Conservation (phyloP, 2,888 invertebrate species). For the Chrysotoxum bicinctum region DNA sequence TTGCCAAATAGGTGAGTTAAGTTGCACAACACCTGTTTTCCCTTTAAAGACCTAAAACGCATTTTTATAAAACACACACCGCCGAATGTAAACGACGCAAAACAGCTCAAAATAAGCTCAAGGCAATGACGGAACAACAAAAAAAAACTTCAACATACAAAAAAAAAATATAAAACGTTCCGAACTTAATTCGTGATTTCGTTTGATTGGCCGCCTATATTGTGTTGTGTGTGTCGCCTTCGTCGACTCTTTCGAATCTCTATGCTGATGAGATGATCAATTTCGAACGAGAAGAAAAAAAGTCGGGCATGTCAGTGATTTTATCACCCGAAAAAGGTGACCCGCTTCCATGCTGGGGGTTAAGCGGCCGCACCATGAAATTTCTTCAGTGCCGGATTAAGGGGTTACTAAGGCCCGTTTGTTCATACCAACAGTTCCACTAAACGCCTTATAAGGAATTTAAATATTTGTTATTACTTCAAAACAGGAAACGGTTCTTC, state of each 20-base stretch:
- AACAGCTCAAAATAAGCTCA: conserved; percentile 66
- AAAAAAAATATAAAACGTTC: neutral
- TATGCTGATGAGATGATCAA: conserved; percentile 48
- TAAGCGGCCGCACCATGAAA: conserved; percentile 52
- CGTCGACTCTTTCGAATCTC: conserved; percentile 8
- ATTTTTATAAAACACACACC: neutral
- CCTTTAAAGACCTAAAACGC: conserved; percentile 15
- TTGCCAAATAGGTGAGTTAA: neutral
- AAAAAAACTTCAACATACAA: neutral
- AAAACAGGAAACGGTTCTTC: no score
- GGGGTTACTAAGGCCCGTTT: no score
- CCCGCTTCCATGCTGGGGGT: conserved; percentile 65
- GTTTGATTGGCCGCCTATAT: conserved; percentile 55
- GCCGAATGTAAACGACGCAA: conserved; percentile 35
- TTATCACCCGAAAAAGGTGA: conserved; percentile 58
- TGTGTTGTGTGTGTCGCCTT: conserved; percentile 7
- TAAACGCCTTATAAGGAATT: no score
- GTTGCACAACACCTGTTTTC: conserved; percentile 50
- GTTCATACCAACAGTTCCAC: no score
- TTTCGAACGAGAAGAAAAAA: conserved; percentile 20
- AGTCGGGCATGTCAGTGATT: conserved; percentile 31
- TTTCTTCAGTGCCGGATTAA: neutral
- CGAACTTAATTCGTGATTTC: conserved; percentile 22
- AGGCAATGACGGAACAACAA: conserved; percentile 53
- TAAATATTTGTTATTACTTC: no score